Base-by-base conservation (phyloP, 1,140 invertebrate species). In the Aphelenchoides fujianensis region DNA sequence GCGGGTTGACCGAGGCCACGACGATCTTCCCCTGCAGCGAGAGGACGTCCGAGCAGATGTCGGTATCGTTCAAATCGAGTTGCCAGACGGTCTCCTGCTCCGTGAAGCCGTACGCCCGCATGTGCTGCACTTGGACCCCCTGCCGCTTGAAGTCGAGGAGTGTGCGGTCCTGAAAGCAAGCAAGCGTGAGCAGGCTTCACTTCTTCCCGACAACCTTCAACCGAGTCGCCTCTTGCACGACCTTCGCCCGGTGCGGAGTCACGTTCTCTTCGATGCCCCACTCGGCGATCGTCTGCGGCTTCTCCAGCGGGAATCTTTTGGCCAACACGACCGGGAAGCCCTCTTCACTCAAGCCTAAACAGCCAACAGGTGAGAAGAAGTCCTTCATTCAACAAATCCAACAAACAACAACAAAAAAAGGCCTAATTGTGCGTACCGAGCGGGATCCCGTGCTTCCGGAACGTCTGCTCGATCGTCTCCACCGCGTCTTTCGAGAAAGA, bases 401-500 rank as follows among this genome's bases (percentile, higher is more conserved):
- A n/a, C n/a, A n/a, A n/a, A n/a, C n/a, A n/a, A n/a, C n/a, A n/a
- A n/a, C n/a, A n/a, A n/a, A n/a, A n/a, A 54, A 76, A 12, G n/a
- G n/a, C n/a, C n/a, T n/a, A n/a, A n/a, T n/a, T 7, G 12, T 3
- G 63, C 37, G 32, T 72, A 74, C 81, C 80, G 54, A 84, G 35
- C 9, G 77, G 70, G 48, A 83, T 68, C 37, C 81, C 81, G 59
- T 83, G 76, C 52, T 71, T 74, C 54, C 70, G 70, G 61, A 84
- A 77, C 19, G 73, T 85, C 89, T 88, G 87, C 83, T 87, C 84
- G 81, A 87, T 86, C 31, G 87, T 84, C 37, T 88, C 77, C 52
- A 82, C 79, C 1, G 88, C 79, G 64, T 86, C 85, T 73, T 72
- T 70, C 30, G 23, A 79, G 84, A 94, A 95, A 63, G 90, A 88